phyloP scores from a whole-genome alignment of 1,140 invertebrate genomes.

The Brachionus asplanchnoidis region DNA sequence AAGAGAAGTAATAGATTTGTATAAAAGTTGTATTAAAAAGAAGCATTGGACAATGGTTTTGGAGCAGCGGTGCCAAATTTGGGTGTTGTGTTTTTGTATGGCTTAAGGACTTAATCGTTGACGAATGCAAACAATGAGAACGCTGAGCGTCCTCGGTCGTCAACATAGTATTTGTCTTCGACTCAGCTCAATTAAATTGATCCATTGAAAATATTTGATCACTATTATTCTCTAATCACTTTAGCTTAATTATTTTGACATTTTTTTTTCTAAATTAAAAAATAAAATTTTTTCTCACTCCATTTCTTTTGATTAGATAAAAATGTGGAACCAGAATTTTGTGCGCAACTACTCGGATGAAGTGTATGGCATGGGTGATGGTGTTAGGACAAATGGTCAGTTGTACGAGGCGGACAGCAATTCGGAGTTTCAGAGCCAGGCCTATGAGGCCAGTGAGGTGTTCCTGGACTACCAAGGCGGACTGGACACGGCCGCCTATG shows the following conservation, averaged over 20 bases:
- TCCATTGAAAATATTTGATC: neutral
- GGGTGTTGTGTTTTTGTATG: neutral
- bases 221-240: neutral
- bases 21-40: neutral
- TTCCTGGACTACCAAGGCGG: neutral
- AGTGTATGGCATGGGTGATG: neutral
- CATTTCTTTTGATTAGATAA: neutral
- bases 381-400: neutral
- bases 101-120: neutral
- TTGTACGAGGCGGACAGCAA: neutral
- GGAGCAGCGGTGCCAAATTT: neutral
- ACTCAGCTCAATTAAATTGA: neutral
- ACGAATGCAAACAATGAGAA: neutral
- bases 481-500: neutral
- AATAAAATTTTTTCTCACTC: neutral
- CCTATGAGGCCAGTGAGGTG: neutral
- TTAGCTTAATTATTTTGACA: neutral
- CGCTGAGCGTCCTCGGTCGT: neutral
- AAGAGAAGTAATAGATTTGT: neutral
- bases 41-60: neutral
- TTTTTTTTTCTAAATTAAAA: neutral
- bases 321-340: conserved; percentile 28
- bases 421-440: neutral
- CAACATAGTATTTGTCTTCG: neutral
- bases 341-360: neutral